Evolutionary conservation across 2,113 vertebrate genomes (phyloP).

Genomic region (Stomatorhinus ivindoensis): DNA sequence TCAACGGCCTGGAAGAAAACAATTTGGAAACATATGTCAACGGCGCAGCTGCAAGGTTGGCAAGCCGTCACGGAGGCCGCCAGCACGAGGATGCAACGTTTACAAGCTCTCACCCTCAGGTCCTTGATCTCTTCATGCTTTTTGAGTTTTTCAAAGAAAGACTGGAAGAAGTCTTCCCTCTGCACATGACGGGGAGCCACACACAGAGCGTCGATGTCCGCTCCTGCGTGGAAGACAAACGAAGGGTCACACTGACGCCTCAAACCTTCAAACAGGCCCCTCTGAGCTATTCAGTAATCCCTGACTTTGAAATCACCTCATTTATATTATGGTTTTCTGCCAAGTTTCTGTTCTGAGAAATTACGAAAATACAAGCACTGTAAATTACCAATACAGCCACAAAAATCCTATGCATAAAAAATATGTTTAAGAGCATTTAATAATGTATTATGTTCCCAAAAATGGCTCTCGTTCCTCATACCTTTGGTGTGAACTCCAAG

Average conservation of each 20-base stretch:
- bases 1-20: constrained; percentile 75
- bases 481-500: constrained; percentile 99
- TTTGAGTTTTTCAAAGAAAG: constrained; percentile 93
- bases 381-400: not conserved
- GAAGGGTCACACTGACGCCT: not conserved
- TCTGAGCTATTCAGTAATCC: not conserved
- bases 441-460: not conserved
- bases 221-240: constrained; percentile 63
- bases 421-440: not conserved
- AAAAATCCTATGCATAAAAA: not conserved
- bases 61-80: not conserved
- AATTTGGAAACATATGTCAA: not conserved
- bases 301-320: not conserved
- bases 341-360: not conserved
- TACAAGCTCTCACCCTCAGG: constrained; percentile 68
- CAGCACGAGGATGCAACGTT: not conserved
- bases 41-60: not conserved
- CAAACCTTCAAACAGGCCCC: not conserved
- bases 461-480: constrained; percentile 41
- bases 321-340: not conserved
- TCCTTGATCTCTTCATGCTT: constrained; percentile 84
- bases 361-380: not conserved
- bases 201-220: constrained; percentile 94
- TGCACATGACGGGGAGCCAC: constrained; percentile 91
- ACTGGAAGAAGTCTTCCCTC: constrained; percentile 88